Conservation (phyloP, 1,140 invertebrate species). For the Aphelinus atriplicis region DNA sequence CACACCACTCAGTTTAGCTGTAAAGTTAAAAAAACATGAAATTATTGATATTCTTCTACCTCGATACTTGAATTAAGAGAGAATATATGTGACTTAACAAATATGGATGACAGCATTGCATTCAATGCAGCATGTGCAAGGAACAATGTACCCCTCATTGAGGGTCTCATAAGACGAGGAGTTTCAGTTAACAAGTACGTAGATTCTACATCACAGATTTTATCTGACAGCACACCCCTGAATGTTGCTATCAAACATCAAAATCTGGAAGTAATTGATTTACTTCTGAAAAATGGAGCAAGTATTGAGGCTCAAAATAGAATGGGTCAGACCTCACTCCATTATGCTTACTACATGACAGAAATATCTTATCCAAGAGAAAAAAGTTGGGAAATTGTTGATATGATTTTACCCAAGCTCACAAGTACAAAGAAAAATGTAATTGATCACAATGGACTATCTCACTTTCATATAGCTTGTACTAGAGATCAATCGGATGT, state of each 20-base stretch:
- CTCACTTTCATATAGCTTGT: conserved; percentile 32
- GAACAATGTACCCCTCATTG: not conserved
- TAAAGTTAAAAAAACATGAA: conserved; percentile 1
- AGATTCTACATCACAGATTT: not conserved
- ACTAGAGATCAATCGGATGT: conserved; percentile 2
- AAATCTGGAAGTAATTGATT: conserved; percentile 6
- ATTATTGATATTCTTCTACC: conserved; percentile 9
- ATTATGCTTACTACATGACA: conserved; percentile 19
- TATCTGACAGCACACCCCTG: not conserved
- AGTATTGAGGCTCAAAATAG: conserved; percentile 9
- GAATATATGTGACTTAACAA: not conserved
- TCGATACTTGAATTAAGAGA: too few relatives aligned
- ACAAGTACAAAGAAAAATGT: not conserved
- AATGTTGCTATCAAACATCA: conserved; percentile 19
- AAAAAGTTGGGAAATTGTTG: conserved; percentile 11
- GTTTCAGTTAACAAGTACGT: not conserved
- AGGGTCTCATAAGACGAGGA: conserved; percentile 10
- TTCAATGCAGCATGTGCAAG: conserved; percentile 15
- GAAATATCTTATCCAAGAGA: conserved; percentile 11
- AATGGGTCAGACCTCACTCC: conserved; percentile 10
- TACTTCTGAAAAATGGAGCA: conserved; percentile 18
- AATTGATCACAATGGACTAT: conserved; percentile 7
- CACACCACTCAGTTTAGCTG: conserved; percentile 12
- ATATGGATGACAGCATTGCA: conserved; percentile 13
- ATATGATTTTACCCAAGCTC: conserved; percentile 2